Evolutionary conservation across 2,797 vertebrate genomes (phyloP), one percentile per base, ranked within the genome.

Genomic region (Melanotaenia nigrans): DNA sequence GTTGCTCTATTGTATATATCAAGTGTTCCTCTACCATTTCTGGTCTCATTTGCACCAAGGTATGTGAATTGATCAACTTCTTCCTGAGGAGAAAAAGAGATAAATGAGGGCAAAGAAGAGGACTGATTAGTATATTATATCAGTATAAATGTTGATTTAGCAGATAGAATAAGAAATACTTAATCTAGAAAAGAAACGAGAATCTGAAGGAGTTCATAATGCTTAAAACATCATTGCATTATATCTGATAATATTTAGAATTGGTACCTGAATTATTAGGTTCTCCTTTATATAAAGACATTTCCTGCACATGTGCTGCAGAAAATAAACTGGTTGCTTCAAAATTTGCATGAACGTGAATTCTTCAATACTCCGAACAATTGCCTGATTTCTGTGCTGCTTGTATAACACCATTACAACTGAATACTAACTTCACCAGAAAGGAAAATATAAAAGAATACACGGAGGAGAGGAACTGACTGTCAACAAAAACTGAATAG

Each of bases 401-500:
- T 2, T 25, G 28, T 54, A 25, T 11, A 16, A 16, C 24, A 14
- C 24, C 51, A 14, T 14, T 28, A 54, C 9, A 13, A 13, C 24
- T 28, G 24, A 25, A 25, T 14, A 54, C 51, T 25, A 14, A 54
- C 25, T 25, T 24, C 51, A 54, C 24, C 42, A 14, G 61, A 7
- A 8, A 13, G 2, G 49, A 2, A 18, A 28, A 22, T 16, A 20
- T 14, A 20, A 11, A 49, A 61, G 36, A 28, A 16, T 25, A 35
- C 16, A 51, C 72, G 59, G 35, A 62, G 58, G 33, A 38, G 45
- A 61, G 60, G 24, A 5, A 7, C 18, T 36, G 53, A 38, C 25
- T 60, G 40, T 57, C 76, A 62, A 63, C 61, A 53, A 42, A 63
- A 68, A 70, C 35, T 63, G 65, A 57, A 65, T n/a, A 20, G 24